Evolutionary conservation across 2,797 vertebrate species (phyloP), one percentile per base, ranked within the genome.

Genomic region (Intellagama lesueurii): DNA sequence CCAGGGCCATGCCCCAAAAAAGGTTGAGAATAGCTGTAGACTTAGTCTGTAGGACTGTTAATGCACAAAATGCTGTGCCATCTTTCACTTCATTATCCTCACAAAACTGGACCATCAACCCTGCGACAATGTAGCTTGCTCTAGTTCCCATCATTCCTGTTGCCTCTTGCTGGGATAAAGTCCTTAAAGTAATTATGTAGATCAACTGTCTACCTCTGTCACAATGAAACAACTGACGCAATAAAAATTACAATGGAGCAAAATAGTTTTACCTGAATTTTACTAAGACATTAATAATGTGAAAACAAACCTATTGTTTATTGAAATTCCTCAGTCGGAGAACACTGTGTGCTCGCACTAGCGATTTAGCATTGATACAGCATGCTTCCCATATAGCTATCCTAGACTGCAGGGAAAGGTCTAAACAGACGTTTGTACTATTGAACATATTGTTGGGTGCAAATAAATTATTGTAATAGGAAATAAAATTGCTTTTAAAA

Each of bases 211-310:
- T 94, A 80, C 85, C 82, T 69, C 28, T 26, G 5, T 81, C 92
- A 73, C 4, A 60, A 56, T 7, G 88, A 49, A 93, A 90, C 35
- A 94, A 12, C 82, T 79, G 12, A 70, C 60, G 52, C 72, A 90
- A 88, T 94, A 91, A 69, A 89, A 73, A 92, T 86, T 0, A 0
- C 40, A 91, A 80, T 22, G 70, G 87, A 90, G 90, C 86, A 90
- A 52, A 56, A 82, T 83, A 75, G 52, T 89, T 90, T 94, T 84
- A 90, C 84, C 94, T 95, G 81, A 89, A 84, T 96, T 87, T 96
- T 95, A 96, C 93, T 96, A 91, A 95, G 49, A 86, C 91, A 92
- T 7, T 92, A 70, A 85, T 93, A 91, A 94, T n/a, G 89, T 90
- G 91, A 94, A 81, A 91, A 94, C 56, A 92, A 88, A 94, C 94